Evolutionary conservation across 2,797 vertebrate species (phyloP), one percentile per base, ranked within the genome.

Genomic region (Selene dorsalis): DNA sequence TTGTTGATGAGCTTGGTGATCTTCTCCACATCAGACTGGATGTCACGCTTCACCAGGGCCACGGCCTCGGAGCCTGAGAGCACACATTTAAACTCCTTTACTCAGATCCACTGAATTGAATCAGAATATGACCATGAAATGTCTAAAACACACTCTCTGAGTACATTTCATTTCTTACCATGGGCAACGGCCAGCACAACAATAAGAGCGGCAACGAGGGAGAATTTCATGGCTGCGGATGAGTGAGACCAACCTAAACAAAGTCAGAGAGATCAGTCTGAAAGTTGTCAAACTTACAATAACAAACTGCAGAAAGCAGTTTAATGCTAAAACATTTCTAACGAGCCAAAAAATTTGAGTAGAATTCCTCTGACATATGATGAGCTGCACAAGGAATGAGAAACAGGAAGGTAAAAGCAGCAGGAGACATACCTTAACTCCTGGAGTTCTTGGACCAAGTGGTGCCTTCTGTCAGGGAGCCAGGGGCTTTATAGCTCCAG

Each of bases 161-260:
- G 30, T 30, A 17, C 4, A 2, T 2, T 6, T 22, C 4, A 16
- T 13, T n/a, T 72, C 67, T 93, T 74, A 94, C 92, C 87, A 4
- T 88, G 62, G 30, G 75, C 71, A 45, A 93, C 79, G 60, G 90
- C 91, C 85, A 94, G 84, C 28, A 87, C 66, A 12, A 90, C 65
- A 8, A 90, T 22, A 69, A 94, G 71, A 68, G 80, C 32, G 38
- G 83, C 65, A 6, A 92, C 28, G 0, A 92, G 68, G 65, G 89
- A 88, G 74, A 91, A 86, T 64, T 90, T 93, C 93, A 95, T 95
- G 89, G 55, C 70, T 91, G 84, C 84, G 65, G 81, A 73, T 60
- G 79, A 75, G 56, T 0, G 14, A 70, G 47, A 79, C 12, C 69
- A 66, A 71, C 73, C 89, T 91, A 4, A 56, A 79, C 24, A 39